phyloP scores from a whole-genome alignment of 1,140 invertebrate genomes.

The Tetragonula clypearis region DNA sequence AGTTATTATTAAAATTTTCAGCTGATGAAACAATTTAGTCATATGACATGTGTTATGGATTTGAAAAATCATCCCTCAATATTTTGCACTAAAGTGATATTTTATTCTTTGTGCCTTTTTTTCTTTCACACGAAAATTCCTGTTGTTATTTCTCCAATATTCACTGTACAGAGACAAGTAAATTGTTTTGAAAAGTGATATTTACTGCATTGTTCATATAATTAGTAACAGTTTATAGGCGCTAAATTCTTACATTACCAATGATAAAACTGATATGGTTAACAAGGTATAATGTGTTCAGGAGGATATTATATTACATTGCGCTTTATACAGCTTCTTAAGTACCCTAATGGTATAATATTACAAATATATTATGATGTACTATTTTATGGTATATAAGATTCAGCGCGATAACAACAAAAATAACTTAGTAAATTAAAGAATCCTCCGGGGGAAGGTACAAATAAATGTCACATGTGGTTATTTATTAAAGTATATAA shows the following conservation, averaged over 20 bases:
- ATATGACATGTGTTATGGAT: too few relatives aligned
- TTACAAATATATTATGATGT: not conserved
- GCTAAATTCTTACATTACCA: not conserved
- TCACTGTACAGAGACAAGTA: not conserved
- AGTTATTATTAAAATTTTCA: too few relatives aligned
- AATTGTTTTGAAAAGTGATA: not conserved
- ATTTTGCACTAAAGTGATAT: not conserved
- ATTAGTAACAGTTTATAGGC: not conserved
- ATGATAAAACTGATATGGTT: not conserved
- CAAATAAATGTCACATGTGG: not conserved
- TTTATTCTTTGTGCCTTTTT: not conserved
- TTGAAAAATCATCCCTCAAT: too few relatives aligned
- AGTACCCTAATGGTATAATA: not conserved
- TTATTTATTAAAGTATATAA: conserved; percentile 11
- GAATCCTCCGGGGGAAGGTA: not conserved
- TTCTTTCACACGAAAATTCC: not conserved
- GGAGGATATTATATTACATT: not conserved
- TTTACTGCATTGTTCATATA: not conserved
- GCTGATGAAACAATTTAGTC: too few relatives aligned
- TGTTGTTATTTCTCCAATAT: not conserved
- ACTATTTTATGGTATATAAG: not conserved
- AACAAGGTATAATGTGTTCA: not conserved
- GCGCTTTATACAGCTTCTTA: not conserved
- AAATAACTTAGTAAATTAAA: not conserved
- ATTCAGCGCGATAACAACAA: not conserved